Conservation (phyloP, 1,140 invertebrate genomes). For the Ips nitidus region DNA sequence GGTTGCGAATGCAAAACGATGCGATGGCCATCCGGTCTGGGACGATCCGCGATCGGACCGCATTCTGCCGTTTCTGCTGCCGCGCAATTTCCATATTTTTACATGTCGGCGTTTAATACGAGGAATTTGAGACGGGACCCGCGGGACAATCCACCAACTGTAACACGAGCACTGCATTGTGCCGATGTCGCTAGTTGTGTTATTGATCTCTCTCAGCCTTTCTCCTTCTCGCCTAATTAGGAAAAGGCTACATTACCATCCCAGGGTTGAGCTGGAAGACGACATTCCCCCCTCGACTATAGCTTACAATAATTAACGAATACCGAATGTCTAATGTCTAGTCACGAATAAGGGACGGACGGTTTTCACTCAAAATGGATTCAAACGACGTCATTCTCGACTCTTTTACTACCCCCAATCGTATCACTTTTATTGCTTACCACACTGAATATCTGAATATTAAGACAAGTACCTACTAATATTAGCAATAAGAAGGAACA, state of each 20-base stretch:
- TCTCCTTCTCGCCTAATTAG: constrained; percentile 41
- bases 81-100: constrained; percentile 52
- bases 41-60: constrained; percentile 39
- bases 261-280: constrained; percentile 6
- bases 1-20: constrained; percentile 50
- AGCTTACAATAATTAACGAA: neutral
- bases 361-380: too few species aligned
- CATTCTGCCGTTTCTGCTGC: constrained; percentile 41
- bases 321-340: neutral
- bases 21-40: constrained; percentile 42
- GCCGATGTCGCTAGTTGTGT: constrained; percentile 43
- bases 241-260: constrained; percentile 33
- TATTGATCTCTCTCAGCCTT: constrained; percentile 40
- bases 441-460: too few species aligned
- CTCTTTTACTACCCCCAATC: too few species aligned
- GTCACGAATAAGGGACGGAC: too few species aligned
- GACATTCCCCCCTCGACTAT: neutral
- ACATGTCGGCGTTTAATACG: constrained; percentile 48
- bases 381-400: too few species aligned
- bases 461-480: too few species aligned
- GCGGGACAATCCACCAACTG: constrained; percentile 32
- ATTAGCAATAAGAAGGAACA: too few species aligned
- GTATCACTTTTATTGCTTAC: too few species aligned
- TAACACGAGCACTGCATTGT: constrained; percentile 42
- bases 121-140: constrained; percentile 41